phyloP scores from a whole-genome alignment of 2,888 invertebrate genomes.

The Dynastes hyllus region DNA sequence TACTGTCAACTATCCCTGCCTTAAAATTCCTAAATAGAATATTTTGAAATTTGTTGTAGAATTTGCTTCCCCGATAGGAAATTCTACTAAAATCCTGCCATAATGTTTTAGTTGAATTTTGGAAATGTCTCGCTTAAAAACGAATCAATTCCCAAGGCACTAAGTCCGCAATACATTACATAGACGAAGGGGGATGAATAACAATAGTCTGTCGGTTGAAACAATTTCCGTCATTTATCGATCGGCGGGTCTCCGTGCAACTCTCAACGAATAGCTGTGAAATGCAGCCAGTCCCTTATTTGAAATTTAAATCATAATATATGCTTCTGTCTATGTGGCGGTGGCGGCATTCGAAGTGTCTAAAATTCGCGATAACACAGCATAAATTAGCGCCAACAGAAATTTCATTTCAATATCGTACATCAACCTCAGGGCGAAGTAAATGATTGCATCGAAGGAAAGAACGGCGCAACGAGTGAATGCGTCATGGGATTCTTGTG shows the following conservation, averaged over 20 bases:
- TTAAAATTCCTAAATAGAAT: no score
- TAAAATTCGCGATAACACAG: conserved; percentile 31
- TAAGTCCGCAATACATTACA: conserved; percentile 17
- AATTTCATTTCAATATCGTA: conserved; percentile 41
- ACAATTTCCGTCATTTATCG: conserved; percentile 46
- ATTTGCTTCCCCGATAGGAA: not conserved
- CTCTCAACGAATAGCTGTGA: conserved; percentile 20
- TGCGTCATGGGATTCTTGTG: conserved; percentile 18
- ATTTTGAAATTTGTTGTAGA: no score
- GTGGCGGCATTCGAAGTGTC: conserved; percentile 21
- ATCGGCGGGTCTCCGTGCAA: conserved; percentile 17
- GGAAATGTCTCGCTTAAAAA: conserved; percentile 6
- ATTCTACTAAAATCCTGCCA: not conserved
- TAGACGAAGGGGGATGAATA: conserved; percentile 35
- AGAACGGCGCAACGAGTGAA: conserved; percentile 9
- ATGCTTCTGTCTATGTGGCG: conserved; percentile 4
- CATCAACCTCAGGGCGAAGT: conserved; percentile 21
- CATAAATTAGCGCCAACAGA: conserved; percentile 37
- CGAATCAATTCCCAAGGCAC: conserved; percentile 13
- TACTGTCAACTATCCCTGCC: no score
- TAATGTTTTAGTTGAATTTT: conserved; percentile 26
- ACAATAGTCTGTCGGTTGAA: conserved; percentile 43
- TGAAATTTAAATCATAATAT: conserved; percentile 41
- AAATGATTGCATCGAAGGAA: conserved; percentile 10
- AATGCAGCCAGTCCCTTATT: conserved; percentile 27